A percentile compares a stretch with the other conserved stretches of the same genome.
phyloP scores from a whole-genome alignment of 2,797 vertebrate species.

The Hippoglossus hippoglossus region DNA sequence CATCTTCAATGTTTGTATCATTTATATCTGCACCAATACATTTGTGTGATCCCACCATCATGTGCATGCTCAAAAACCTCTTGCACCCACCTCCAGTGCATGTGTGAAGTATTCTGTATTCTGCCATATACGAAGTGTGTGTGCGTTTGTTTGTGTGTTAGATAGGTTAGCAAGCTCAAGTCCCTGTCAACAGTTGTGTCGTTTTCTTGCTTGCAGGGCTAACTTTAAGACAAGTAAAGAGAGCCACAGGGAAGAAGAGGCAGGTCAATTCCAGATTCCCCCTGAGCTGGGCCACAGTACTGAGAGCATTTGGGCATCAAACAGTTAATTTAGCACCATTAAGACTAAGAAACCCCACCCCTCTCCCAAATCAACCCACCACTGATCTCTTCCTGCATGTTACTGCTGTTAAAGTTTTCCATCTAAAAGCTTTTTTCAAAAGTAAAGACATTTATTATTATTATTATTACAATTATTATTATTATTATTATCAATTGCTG shows the following conservation, averaged over 20 bases:
- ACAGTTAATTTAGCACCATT: conserved; percentile 93
- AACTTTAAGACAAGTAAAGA: conserved; percentile 99
- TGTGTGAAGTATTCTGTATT: conserved; percentile 47
- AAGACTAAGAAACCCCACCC: conserved; percentile 89
- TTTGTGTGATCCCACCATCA: conserved; percentile 21
- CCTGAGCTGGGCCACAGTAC: conserved; percentile 93
- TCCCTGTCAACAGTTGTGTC: conserved; percentile 93
- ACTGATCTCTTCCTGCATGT: conserved; percentile 92
- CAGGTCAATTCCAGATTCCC: conserved; percentile 95
- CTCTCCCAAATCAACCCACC: conserved; percentile 79
- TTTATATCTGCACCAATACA: neutral
- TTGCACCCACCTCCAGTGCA: conserved; percentile 48
- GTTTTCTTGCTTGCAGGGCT: conserved; percentile 99
- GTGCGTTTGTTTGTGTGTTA: conserved; percentile 77
- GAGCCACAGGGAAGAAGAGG: conserved; percentile 98
- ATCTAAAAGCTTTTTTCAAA: conserved; percentile 89
- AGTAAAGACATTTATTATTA: conserved; percentile 72
- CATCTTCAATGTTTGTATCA: conserved; percentile 11
- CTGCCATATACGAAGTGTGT: conserved; percentile 56
- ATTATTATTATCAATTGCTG: conserved; percentile 75
- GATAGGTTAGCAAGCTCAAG: conserved; percentile 91
- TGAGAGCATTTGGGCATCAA: conserved; percentile 86
- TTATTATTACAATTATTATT: conserved; percentile 63
- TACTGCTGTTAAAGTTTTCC: conserved; percentile 92
- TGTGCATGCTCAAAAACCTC: conserved; percentile 48